Percentiles rank a stretch among this genome's conserved stretches.
Evolutionary conservation across 2,113 vertebrate species (phyloP).

Genomic region (Syrrhaptes paradoxus): DNA sequence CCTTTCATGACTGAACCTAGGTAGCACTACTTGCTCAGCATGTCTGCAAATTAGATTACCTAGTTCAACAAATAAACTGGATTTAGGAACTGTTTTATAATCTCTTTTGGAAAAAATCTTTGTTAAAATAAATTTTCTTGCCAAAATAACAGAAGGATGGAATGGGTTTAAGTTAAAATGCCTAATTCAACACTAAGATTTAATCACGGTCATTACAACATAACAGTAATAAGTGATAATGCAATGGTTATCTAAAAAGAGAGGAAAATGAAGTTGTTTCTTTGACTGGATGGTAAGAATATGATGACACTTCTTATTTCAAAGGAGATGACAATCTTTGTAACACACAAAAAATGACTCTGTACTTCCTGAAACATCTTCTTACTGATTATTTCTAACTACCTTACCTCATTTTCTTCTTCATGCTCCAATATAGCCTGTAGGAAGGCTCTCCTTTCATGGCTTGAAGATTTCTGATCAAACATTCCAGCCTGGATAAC

Average conservation of each 20-base stretch:
- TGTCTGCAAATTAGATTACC: neutral
- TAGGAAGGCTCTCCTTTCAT: conserved; percentile 86
- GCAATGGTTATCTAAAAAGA: neutral
- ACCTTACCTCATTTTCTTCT: conserved; percentile 86
- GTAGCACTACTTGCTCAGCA: neutral
- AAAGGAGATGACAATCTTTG: neutral
- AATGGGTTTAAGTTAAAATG: neutral
- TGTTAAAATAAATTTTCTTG: neutral
- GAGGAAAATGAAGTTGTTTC: neutral
- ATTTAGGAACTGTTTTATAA: neutral
- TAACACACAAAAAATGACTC: neutral
- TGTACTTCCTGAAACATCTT: neutral
- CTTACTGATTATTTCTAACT: neutral
- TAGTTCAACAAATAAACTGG: neutral
- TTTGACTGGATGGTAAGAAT: neutral
- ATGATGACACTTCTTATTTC: neutral
- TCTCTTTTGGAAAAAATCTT: neutral
- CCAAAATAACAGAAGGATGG: neutral
- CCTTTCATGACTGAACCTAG: neutral
- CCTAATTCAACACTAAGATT: neutral
- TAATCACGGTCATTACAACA: neutral
- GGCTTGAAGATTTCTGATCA: conserved; percentile 91
- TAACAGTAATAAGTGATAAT: no score
- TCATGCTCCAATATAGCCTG: conserved; percentile 90
- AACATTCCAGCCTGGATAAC: conserved; percentile 94